phyloP scores from a whole-genome alignment of 2,113 vertebrate genomes.

The Haemorhous mexicanus region DNA sequence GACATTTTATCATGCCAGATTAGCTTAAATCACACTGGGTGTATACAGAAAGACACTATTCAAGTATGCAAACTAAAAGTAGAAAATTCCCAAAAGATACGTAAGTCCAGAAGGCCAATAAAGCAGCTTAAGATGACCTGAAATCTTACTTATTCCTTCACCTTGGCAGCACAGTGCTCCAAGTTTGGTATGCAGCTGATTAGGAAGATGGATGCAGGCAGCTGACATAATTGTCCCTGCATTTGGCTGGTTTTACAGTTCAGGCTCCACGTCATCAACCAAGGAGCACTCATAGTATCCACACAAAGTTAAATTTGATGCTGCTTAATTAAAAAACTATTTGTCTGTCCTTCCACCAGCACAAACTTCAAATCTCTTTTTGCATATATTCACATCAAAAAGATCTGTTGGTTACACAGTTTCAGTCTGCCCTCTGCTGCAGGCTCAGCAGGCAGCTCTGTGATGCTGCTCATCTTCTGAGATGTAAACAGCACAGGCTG shows the following conservation, averaged over 20 bases:
- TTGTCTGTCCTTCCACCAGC: background rate
- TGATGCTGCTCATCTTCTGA: background rate
- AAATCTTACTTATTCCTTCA: background rate
- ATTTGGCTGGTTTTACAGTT: background rate
- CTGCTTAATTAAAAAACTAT: background rate
- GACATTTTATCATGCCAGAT: background rate
- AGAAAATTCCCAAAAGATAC: background rate
- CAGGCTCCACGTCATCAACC: background rate
- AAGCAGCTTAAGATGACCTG: background rate
- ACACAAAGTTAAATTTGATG: background rate
- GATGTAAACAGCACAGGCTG: fast-evolving
- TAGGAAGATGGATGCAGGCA: background rate
- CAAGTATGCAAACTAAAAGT: background rate
- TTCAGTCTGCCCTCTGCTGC: conserved; percentile 45
- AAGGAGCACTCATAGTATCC: background rate
- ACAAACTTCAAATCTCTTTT: background rate
- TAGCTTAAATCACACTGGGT: background rate
- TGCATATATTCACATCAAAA: fast-evolving
- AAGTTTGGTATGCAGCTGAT: background rate
- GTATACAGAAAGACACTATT: background rate
- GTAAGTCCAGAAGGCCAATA: background rate
- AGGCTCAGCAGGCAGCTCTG: background rate
- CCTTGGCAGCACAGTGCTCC: fast-evolving
- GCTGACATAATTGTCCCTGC: fast-evolving
- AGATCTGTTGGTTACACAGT: background rate